A percentile compares a stretch with the other conserved stretches of the same genome.
These are phyloP conservation scores for Agriopis marginaria DNA, from an alignment of 2,888 invertebrate species.

Conservation along the genomic window DNA sequence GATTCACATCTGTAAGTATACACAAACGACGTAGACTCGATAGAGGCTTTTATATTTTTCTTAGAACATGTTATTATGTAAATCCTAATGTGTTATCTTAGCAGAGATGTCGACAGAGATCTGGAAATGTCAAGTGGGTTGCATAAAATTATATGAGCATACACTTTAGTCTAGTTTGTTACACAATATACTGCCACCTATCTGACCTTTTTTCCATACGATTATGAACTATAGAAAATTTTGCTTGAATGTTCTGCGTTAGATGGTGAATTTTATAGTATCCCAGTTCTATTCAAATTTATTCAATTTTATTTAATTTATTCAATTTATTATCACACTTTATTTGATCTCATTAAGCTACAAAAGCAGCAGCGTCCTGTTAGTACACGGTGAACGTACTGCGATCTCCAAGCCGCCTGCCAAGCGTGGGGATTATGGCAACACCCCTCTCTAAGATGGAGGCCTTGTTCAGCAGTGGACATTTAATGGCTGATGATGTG, in stretches of 20 bases:
- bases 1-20: not conserved
- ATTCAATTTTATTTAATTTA: too few species aligned
- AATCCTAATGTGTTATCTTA: slow-evolving; percentile 39
- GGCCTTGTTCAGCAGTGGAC: too few species aligned
- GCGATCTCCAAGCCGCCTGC: too few species aligned
- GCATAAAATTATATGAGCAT: slow-evolving; percentile 53
- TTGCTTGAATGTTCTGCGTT: not conserved
- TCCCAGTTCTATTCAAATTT: too few species aligned
- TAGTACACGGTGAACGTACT: too few species aligned
- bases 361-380: too few species aligned
- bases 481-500: too few species aligned
- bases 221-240: slow-evolving; percentile 20
- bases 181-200: slow-evolving; percentile 43
- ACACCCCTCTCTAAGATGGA: too few species aligned
- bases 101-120: slow-evolving; percentile 53
- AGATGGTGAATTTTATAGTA: too few species aligned
- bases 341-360: too few species aligned
- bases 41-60: slow-evolving; percentile 20
- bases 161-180: slow-evolving; percentile 42
- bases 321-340: too few species aligned
- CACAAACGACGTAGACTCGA: not conserved
- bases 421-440: too few species aligned
- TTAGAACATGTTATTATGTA: slow-evolving; percentile 33
- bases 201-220: slow-evolving; percentile 46
- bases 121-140: slow-evolving; percentile 61